Percentiles rank a stretch among this genome's conserved stretches.
phyloP scores from a whole-genome alignment of 2,113 vertebrate species.

The Callithrix jacchus region DNA sequence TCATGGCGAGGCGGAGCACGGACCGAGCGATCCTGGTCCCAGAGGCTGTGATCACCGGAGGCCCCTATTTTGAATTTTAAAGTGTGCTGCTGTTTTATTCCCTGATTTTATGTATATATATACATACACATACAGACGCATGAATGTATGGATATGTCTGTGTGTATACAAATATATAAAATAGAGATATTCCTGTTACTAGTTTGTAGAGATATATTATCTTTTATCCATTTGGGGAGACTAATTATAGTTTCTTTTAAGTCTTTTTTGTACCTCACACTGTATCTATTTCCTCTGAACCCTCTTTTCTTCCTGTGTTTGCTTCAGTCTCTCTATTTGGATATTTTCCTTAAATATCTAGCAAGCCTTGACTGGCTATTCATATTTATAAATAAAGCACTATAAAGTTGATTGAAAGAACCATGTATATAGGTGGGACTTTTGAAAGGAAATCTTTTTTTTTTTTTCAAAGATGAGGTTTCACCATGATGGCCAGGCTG shows the following conservation, averaged over 20 bases:
- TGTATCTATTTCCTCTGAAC: not conserved
- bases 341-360: not conserved
- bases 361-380: not conserved
- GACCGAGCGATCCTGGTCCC: no score
- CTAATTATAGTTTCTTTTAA: not conserved
- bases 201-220: not conserved
- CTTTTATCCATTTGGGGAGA: not conserved
- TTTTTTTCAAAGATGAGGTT: no score
- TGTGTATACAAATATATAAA: not conserved
- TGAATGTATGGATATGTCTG: not conserved
- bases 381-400: not conserved
- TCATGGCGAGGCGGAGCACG: no score
- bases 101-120: not conserved
- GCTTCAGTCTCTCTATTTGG: not conserved
- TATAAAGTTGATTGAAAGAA: not conserved
- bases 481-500: no score
- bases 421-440: not conserved
- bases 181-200: not conserved
- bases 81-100: not conserved
- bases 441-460: not conserved
- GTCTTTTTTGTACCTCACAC: not conserved
- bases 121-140: not conserved
- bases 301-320: not conserved
- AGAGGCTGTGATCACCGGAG: no score
- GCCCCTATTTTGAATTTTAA: not conserved